Evolutionary conservation across 1,140 invertebrate genomes (phyloP).

Genomic region (Lordiphosa collinella): DNA sequence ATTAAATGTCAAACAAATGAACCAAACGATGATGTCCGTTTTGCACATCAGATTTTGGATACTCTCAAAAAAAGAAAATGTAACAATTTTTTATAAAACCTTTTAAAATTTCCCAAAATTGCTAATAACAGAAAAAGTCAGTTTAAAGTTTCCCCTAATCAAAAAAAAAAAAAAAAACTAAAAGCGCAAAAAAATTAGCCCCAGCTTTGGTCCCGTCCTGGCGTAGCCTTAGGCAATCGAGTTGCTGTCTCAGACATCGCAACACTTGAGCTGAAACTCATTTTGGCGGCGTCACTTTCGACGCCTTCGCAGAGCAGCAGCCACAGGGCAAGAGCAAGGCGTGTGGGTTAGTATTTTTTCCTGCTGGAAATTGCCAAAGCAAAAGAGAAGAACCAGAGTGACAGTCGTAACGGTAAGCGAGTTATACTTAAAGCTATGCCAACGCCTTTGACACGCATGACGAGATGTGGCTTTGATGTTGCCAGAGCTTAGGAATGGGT

Average conservation of each 20-base stretch:
- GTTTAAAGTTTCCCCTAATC: neutral
- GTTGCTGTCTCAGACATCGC: conserved; percentile 25
- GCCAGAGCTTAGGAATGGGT: conserved; percentile 8
- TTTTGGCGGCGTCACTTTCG: conserved; percentile 44
- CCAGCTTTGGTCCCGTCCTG: conserved; percentile 26
- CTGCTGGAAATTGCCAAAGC: conserved; percentile 3
- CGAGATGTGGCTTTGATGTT: conserved; percentile 60
- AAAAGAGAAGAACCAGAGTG: conserved; percentile 14
- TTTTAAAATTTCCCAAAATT: too few species aligned
- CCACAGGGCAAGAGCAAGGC: conserved; percentile 24
- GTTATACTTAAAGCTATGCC: conserved; percentile 68
- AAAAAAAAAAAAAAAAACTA: conserved; percentile 16
- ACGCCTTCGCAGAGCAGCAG: conserved; percentile 29
- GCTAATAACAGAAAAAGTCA: too few species aligned
- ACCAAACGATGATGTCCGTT: too few species aligned
- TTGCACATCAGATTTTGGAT: too few species aligned
- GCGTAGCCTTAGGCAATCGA: conserved; percentile 19
- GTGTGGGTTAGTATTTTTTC: conserved; percentile 4
- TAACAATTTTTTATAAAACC: too few species aligned
- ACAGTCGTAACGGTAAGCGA: conserved; percentile 42
- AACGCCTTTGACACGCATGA: conserved; percentile 71
- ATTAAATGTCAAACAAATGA: too few species aligned
- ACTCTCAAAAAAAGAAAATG: too few species aligned
- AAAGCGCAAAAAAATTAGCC: conserved; percentile 62
- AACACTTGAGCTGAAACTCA: conserved; percentile 52